phyloP scores from a whole-genome alignment of 1,140 invertebrate genomes.

The Danaus plexippus region DNA sequence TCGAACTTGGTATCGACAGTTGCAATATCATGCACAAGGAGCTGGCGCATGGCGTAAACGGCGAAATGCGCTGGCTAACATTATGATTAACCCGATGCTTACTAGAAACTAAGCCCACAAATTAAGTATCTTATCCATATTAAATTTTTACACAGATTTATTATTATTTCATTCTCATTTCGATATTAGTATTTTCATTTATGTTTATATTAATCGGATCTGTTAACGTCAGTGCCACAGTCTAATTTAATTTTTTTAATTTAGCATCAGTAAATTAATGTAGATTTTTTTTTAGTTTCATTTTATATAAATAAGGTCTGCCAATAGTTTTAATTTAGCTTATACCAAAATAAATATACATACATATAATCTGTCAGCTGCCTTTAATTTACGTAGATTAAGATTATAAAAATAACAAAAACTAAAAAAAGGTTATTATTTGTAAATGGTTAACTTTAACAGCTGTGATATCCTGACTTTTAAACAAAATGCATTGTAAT shows the following conservation, averaged over 20 bases:
- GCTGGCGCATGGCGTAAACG: constrained; percentile 92
- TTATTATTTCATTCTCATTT: constrained; percentile 2
- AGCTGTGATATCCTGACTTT: constrained; percentile 63
- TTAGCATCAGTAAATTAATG: constrained; percentile 6
- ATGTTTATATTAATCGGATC: constrained; percentile 3
- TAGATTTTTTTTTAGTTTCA: constrained; percentile 10
- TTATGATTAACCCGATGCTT: constrained; percentile 93
- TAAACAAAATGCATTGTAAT: constrained; percentile 27
- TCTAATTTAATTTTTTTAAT: constrained; percentile 8
- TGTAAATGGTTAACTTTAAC: constrained; percentile 49
- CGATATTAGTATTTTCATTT: constrained; percentile 3
- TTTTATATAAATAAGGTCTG: constrained; percentile 43
- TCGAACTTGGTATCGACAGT: constrained; percentile 88
- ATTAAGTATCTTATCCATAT: constrained; percentile 8
- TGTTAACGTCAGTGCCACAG: constrained; percentile 19
- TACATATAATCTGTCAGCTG: constrained; percentile 26
- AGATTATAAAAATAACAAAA: constrained; percentile 10
- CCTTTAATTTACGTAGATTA: constrained; percentile 14
- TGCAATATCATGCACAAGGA: constrained; percentile 91
- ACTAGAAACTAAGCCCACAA: constrained; percentile 53
- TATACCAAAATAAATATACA: constrained; percentile 64
- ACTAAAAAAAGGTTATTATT: constrained; percentile 16
- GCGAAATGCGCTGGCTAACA: constrained; percentile 93
- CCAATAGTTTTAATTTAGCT: constrained; percentile 62
- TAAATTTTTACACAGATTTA: background rate